A percentile compares a stretch with the other conserved stretches of the same genome.
phyloP scores from a whole-genome alignment of 2,888 invertebrate species.

The Dione vanillae region DNA sequence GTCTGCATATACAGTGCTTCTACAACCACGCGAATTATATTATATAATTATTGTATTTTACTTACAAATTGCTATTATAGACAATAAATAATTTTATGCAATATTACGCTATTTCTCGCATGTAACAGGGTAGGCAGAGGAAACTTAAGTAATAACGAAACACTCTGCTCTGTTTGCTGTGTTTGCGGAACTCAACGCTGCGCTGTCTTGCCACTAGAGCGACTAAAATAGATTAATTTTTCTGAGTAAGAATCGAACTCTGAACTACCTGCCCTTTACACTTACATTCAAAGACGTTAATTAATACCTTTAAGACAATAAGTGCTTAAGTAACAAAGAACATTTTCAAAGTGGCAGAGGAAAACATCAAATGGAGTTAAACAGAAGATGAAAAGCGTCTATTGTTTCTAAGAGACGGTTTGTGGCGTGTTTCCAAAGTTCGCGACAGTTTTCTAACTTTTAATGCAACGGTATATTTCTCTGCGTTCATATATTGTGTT shows the following conservation, averaged over 20 bases:
- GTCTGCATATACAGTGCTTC: constrained; percentile 39
- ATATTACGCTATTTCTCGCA: too few relatives aligned
- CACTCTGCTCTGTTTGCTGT: too few relatives aligned
- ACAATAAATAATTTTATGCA: too few relatives aligned
- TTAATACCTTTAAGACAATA: background rate
- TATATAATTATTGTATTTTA: background rate
- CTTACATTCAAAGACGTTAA: background rate
- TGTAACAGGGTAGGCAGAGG: too few relatives aligned
- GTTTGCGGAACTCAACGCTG: background rate
- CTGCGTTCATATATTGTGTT: background rate
- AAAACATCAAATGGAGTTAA: background rate
- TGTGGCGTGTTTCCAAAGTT: background rate
- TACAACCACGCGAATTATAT: constrained; percentile 12
- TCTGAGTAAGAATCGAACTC: background rate
- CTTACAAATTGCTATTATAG: too few relatives aligned
- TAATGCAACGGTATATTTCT: background rate
- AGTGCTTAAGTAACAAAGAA: too few relatives aligned
- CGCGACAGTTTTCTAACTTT: background rate
- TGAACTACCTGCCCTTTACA: too few relatives aligned
- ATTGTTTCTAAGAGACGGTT: background rate
- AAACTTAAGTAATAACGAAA: too few relatives aligned
- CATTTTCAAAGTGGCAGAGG: background rate
- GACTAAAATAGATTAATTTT: background rate
- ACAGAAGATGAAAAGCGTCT: background rate
- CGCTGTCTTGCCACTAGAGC: background rate